Evolutionary conservation across 2,797 vertebrate species (phyloP), one percentile per base, ranked within the genome.

Genomic region (Gymnodraco acuticeps): DNA sequence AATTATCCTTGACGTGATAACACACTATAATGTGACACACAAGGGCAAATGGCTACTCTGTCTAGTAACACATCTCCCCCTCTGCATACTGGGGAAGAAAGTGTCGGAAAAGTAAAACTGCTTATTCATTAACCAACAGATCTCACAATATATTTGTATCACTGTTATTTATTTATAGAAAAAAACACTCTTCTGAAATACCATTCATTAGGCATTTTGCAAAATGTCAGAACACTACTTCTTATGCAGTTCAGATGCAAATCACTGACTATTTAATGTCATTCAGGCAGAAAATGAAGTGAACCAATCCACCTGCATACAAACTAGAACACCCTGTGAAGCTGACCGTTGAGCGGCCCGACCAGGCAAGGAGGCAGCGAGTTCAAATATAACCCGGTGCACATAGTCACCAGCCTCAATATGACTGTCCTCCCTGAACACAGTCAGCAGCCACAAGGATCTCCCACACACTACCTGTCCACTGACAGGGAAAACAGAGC

Each of bases 1-100:
- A 94, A 94, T 95, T 93, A 95, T 87, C 90, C 90, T 86, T 91
- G 93, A 93, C 83, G 85, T 92, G 92, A 94, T 94, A 94, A 93
- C 92, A 92, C 89, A 85, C 90, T 76, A 90, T 94, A 94, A 94
- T 95, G 90, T 92, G 91, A 91, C 91, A 92, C 88, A 85, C 92
- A 93, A 94, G 91, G 92, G 90, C 91, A 94, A 93, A 88, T 48
- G 58, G 82, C 82, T 65, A 73, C 86, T 89, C 83, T 50, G 74
- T 82, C 85, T 75, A 65, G 75, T 81, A 85, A 86, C 82, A 61
- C 77, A 88, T 87, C 83, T 85, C 47, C 75, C 68, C 64, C 66
- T 55, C 60, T 65, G 53, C 27, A 50, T 46, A 51, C 4, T 13
- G 45, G 63, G n/a, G 15, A 54, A 80, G 7, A 68, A 75, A 53